phyloP scores from a whole-genome alignment of 2,113 vertebrate species.

The Terrapene triunguis region DNA sequence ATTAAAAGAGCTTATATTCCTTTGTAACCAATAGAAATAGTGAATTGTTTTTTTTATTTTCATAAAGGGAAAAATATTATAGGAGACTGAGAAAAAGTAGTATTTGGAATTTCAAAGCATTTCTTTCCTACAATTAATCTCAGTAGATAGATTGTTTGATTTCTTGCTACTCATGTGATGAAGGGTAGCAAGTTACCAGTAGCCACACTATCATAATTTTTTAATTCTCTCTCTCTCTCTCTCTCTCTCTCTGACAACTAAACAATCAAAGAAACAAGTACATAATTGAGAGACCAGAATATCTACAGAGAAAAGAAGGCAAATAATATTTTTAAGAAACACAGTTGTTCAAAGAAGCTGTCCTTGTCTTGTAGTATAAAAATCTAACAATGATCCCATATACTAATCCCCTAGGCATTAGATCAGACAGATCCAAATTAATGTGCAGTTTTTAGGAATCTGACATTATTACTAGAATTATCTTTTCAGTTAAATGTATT shows the following conservation, averaged over 20 bases:
- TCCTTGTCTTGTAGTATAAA: slow-evolving; percentile 70
- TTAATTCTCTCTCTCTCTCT: slow-evolving; percentile 1
- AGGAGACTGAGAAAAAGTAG: not conserved
- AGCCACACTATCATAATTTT: not conserved
- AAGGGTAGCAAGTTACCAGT: not conserved
- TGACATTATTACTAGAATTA: slow-evolving; percentile 88
- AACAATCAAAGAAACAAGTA: slow-evolving; percentile 46
- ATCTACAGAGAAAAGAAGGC: not conserved
- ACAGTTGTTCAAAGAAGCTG: not conserved
- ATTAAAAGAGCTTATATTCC: not conserved
- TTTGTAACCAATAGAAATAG: not conserved
- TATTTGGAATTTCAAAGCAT: not conserved
- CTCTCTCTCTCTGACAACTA: not conserved
- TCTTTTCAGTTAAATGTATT: slow-evolving; percentile 86
- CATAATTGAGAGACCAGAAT: not conserved
- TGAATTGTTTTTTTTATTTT: not conserved
- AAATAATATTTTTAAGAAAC: slow-evolving; percentile 38
- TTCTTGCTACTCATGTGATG: slow-evolving; percentile 1
- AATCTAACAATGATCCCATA: slow-evolving; percentile 77
- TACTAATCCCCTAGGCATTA: slow-evolving; percentile 61
- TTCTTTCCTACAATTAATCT: not conserved
- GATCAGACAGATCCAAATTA: slow-evolving; percentile 81
- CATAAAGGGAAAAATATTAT: not conserved
- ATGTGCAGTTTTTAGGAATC: slow-evolving; percentile 85
- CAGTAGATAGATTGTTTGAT: not conserved